phyloP scores from a whole-genome alignment of 2,888 invertebrate species.

The Marronus borbonicus region DNA sequence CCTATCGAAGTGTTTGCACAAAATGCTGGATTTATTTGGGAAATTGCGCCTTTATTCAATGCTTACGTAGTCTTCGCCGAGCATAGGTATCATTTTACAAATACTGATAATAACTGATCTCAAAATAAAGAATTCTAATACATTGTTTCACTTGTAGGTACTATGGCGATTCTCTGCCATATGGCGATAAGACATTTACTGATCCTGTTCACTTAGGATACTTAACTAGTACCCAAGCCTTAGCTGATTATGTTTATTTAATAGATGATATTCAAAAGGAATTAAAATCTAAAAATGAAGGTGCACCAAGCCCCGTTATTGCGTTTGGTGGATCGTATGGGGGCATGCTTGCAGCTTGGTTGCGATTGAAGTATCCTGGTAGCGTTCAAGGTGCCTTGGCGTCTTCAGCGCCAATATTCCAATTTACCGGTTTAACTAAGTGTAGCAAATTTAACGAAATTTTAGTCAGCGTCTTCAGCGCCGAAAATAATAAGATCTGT shows the following conservation, averaged over 20 bases:
- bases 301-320: constrained; percentile 82
- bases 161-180: constrained; percentile 93
- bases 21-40: constrained; percentile 96
- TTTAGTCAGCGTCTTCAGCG: constrained; percentile 83
- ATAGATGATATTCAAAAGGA: constrained; percentile 71
- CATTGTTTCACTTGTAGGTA: constrained; percentile 73
- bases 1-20: constrained; percentile 90
- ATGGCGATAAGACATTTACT: constrained; percentile 82
- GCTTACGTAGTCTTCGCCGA: constrained; percentile 94
- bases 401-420: constrained; percentile 92
- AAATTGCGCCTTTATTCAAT: constrained; percentile 84
- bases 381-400: constrained; percentile 88
- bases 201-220: constrained; percentile 83
- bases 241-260: constrained; percentile 93
- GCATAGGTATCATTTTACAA: constrained; percentile 76
- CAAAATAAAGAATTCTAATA: too few relatives aligned
- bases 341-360: constrained; percentile 97
- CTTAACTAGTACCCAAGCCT: constrained; percentile 90
- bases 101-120: too few relatives aligned
- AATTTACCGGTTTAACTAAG: constrained; percentile 85
- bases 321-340: constrained; percentile 94
- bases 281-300: constrained; percentile 53
- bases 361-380: constrained; percentile 96
- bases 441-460: constrained; percentile 86
- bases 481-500: constrained; percentile 74